Evolutionary conservation across 1,140 invertebrate genomes (phyloP).

Genomic region (Theocolax elegans): DNA sequence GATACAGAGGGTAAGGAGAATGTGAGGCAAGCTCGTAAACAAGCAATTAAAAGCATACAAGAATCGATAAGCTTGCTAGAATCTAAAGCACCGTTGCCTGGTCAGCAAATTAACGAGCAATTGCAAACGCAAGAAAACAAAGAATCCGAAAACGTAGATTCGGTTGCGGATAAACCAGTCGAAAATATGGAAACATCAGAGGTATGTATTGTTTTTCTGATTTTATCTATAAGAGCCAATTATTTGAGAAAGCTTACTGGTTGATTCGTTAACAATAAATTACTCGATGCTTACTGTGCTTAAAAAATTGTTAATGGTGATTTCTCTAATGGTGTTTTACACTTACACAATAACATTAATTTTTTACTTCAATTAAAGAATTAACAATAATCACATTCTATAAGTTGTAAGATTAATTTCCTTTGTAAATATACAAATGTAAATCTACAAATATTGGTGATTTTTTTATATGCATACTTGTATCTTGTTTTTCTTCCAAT

Average conservation of each 20-base stretch:
- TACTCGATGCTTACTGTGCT: no score
- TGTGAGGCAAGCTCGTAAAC: conserved; percentile 85
- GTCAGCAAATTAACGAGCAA: conserved; percentile 40
- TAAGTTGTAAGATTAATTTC: no score
- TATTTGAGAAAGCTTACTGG: conserved; percentile 5
- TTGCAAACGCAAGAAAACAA: conserved; percentile 15
- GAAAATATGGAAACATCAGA: conserved; percentile 27
- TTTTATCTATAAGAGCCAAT: background rate
- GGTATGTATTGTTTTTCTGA: background rate
- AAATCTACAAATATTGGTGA: no score
- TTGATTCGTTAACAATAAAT: no score
- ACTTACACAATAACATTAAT: no score
- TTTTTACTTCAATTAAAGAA: no score
- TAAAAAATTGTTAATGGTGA: no score
- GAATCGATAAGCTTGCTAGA: conserved; percentile 86
- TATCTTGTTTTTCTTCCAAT: no score
- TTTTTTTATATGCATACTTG: no score
- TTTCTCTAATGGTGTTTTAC: no score
- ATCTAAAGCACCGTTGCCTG: conserved; percentile 66
- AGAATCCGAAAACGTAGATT: conserved; percentile 34
- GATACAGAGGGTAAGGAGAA: conserved; percentile 91
- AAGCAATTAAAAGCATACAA: conserved; percentile 89
- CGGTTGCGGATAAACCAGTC: conserved; percentile 1
- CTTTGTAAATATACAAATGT: no score
- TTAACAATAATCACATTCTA: no score